Base-by-base conservation (phyloP, 2,113 vertebrate genomes). In the Trinectes maculatus region DNA sequence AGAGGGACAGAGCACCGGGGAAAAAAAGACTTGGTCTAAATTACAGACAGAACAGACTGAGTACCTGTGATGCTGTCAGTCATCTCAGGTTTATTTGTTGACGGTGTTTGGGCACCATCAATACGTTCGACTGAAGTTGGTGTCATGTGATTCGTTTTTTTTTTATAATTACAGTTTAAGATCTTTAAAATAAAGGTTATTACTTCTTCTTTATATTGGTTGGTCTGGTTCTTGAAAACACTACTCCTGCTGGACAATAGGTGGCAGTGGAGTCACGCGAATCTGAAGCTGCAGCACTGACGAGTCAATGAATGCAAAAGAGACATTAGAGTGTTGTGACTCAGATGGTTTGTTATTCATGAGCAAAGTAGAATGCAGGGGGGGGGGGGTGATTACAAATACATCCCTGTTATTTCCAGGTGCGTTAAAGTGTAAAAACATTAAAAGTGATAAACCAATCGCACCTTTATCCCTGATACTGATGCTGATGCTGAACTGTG, bases 301-400 rank as follows among this genome's bases (percentile, higher is more conserved):
- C 1, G 19, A 67, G 59, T 29, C 19, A 63, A 52, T 40, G 5
- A 78, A 59, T 8, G 31, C 22, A 60, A 21, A 48, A 26, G 15
- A 67, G 26, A 58, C 37, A n/a, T n/a, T n/a, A 6, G 12, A 7
- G 3, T 48, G 47, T 36, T 70, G 36, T 72, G 59, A 37, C 75
- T 74, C 59, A 78, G 40, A 71, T 34, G 25, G 59, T 48, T 58
- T 46, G 78, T 69, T 10, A 68, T 80, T 46, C 19, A 54, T 63
- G 24, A 56, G 71, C 63, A 75, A 62, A 43, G 16, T 76, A 18
- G 36, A 80, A 68, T 31, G 74, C 43, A 69, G 15, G 52, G 76
- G 56, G 47, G 56, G 52, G 57, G 34, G 31, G 10, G 51, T 62
- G 8, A 34, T 72, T 21, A 71, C 56, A 66, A 42, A 31, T 48